A percentile compares a stretch with the other conserved stretches of the same genome.
Evolutionary conservation across 2,888 invertebrate species (phyloP).

Genomic region (Cantharis lateralis): DNA sequence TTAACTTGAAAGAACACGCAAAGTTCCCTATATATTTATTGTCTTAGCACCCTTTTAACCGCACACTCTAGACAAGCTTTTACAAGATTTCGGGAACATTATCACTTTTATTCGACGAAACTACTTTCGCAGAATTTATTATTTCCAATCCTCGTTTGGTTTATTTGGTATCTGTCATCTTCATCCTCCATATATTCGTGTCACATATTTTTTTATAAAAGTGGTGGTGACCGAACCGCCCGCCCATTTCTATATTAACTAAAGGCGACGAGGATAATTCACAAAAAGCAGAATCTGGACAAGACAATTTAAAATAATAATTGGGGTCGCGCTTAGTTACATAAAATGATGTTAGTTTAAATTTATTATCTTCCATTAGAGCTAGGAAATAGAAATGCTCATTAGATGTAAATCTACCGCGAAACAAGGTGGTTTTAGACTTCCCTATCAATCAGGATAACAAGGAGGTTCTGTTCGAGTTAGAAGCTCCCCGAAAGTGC

Average conservation of each 20-base stretch:
- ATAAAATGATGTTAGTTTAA: not conserved
- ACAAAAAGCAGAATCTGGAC: not conserved
- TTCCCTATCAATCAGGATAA: slow-evolving; percentile 26
- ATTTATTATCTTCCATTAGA: not conserved
- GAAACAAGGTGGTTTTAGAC: slow-evolving; percentile 24
- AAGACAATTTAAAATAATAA: slow-evolving; percentile 3
- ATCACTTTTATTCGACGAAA: slow-evolving; percentile 43
- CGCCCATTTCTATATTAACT: slow-evolving; percentile 12
- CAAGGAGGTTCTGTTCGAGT: slow-evolving; percentile 21
- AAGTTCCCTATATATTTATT: slow-evolving; percentile 26
- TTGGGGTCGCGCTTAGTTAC: not conserved
- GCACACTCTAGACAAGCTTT: slow-evolving; percentile 32
- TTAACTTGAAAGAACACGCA: slow-evolving; percentile 22
- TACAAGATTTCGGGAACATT: slow-evolving; percentile 40
- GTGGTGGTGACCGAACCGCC: slow-evolving; percentile 4
- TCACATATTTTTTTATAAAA: slow-evolving; percentile 9
- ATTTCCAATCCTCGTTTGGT: slow-evolving; percentile 23
- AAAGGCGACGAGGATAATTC: slow-evolving; percentile 10
- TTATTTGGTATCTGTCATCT: slow-evolving; percentile 9
- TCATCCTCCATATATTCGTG: slow-evolving; percentile 8
- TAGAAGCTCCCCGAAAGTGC: slow-evolving; percentile 19
- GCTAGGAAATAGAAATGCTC: slow-evolving; percentile 19
- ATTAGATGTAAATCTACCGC: slow-evolving; percentile 20
- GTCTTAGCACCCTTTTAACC: slow-evolving; percentile 37
- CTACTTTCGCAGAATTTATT: slow-evolving; percentile 38